Percentiles rank a stretch among this genome's conserved stretches.
Evolutionary conservation across 2,888 invertebrate species (phyloP).

Genomic region (Eucera pruinosa): DNA sequence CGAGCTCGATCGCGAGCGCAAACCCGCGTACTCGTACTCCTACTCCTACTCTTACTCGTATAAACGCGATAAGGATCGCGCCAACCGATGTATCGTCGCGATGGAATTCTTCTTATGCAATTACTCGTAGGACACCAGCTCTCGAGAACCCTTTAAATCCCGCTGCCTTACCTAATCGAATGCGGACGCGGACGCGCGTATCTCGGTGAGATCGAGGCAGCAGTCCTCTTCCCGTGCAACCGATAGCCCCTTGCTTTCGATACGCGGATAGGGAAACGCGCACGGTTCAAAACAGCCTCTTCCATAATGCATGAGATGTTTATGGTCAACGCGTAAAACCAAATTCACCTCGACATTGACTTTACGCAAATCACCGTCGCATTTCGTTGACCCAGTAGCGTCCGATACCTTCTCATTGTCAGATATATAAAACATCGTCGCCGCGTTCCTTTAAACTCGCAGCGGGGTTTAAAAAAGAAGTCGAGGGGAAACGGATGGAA

Average conservation of each 20-base stretch:
- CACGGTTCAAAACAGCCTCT: background rate
- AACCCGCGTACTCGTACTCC: constrained; percentile 13
- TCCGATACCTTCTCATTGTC: background rate
- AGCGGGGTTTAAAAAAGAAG: no score
- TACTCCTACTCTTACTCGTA: no score
- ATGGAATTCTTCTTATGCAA: constrained; percentile 24
- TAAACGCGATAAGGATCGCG: constrained; percentile 35
- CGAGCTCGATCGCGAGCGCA: no score
- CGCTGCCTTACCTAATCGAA: background rate
- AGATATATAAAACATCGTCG: no score
- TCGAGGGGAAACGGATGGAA: no score
- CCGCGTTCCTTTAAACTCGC: no score
- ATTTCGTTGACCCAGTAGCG: constrained; percentile 60
- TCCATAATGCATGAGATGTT: constrained; percentile 57
- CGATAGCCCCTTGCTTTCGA: no score
- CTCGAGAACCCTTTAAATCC: background rate
- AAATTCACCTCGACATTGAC: constrained; percentile 56
- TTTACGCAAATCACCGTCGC: constrained; percentile 50
- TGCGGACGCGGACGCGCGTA: no score
- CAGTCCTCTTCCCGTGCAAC: no score
- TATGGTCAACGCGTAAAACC: constrained; percentile 31
- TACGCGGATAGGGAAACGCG: no score
- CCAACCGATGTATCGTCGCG: constrained; percentile 7
- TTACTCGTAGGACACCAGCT: background rate
- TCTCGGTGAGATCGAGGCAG: no score